Percentiles rank a stretch among this genome's conserved stretches.
These are phyloP conservation scores for Ceratina australensis DNA, from an alignment of 1,140 invertebrate species.

Conservation along the genomic window DNA sequence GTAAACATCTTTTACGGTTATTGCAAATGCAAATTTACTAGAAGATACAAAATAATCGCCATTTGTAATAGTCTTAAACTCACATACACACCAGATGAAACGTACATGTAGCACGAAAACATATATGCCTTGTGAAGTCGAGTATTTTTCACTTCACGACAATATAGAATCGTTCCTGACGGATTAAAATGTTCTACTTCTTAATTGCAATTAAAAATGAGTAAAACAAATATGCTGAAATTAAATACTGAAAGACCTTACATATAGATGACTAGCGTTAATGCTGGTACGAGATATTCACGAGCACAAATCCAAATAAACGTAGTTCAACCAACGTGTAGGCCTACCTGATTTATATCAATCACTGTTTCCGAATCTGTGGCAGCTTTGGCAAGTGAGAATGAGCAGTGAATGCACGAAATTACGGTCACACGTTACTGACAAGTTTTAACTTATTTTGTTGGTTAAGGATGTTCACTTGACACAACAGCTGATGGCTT, in stretches of 20 bases:
- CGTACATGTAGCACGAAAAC: not conserved
- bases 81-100: constrained; percentile 3
- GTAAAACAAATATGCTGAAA: not conserved
- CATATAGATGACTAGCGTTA: constrained; percentile 46
- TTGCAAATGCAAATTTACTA: constrained; percentile 17
- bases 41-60: constrained; percentile 44
- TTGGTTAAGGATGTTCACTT: constrained; percentile 64
- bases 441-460: constrained; percentile 54
- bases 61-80: constrained; percentile 40
- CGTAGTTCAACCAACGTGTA: not conserved
- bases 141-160: not conserved
- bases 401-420: constrained; percentile 11
- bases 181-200: not conserved
- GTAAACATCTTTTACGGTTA: not conserved
- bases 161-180: not conserved
- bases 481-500: constrained; percentile 65
- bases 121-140: not conserved
- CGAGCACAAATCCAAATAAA: constrained; percentile 16
- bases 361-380: constrained; percentile 3
- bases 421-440: constrained; percentile 17
- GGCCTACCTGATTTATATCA: constrained; percentile 33
- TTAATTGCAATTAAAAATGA: not conserved
- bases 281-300: constrained; percentile 18
- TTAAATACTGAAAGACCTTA: constrained; percentile 28
- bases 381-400: constrained; percentile 3